Evolutionary conservation across 2,113 vertebrate genomes (phyloP).

Genomic region (Archocentrus centrarchus): DNA sequence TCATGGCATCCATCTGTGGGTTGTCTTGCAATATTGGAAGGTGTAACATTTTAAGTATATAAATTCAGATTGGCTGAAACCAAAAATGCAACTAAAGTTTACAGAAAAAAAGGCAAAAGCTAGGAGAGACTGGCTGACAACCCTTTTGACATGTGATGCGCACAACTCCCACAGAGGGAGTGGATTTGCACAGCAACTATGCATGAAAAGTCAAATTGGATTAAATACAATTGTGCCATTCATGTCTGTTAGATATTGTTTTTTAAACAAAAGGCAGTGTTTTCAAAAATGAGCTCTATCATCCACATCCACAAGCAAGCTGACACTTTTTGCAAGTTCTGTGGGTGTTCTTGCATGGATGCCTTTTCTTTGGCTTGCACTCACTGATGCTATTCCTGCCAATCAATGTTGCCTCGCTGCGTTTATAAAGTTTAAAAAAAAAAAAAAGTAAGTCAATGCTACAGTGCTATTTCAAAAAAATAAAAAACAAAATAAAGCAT

Average conservation of each 20-base stretch:
- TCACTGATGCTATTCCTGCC: slow-evolving; percentile 45
- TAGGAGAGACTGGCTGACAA: background rate
- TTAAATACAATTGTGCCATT: slow-evolving; percentile 36
- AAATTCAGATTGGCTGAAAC: background rate
- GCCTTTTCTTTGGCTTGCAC: slow-evolving; percentile 38
- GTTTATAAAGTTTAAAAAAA: slow-evolving; percentile 6
- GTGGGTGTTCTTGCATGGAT: slow-evolving; percentile 43
- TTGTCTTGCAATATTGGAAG: background rate
- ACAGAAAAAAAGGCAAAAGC: background rate
- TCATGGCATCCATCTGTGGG: background rate
- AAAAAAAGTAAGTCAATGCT: slow-evolving; percentile 8
- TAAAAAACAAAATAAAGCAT: background rate
- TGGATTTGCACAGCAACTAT: slow-evolving; percentile 10
- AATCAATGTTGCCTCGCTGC: slow-evolving; percentile 32
- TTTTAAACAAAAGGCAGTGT: slow-evolving; percentile 24
- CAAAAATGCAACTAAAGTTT: background rate
- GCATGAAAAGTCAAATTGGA: slow-evolving; percentile 37
- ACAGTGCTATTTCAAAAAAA: background rate
- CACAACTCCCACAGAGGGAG: slow-evolving; percentile 11
- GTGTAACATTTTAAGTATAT: background rate
- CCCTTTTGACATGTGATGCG: slow-evolving; percentile 17
- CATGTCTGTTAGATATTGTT: slow-evolving; percentile 23
- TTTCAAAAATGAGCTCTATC: slow-evolving; percentile 25
- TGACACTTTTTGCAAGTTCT: slow-evolving; percentile 43
- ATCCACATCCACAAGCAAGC: slow-evolving; percentile 37